Conservation (phyloP, 2,888 invertebrate genomes). For the Rhagium mordax region DNA sequence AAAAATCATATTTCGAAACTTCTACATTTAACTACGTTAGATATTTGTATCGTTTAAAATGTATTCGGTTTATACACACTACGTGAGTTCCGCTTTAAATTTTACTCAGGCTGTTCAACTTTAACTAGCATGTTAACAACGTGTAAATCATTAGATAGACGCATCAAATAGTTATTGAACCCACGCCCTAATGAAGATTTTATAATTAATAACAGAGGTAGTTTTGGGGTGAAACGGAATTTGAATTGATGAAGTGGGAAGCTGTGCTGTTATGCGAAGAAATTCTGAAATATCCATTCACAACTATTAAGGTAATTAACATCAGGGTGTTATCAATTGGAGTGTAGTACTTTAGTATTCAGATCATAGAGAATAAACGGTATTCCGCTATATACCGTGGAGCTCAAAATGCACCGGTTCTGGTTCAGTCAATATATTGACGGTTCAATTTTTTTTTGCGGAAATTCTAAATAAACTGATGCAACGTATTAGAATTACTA, state of each 20-base stretch:
- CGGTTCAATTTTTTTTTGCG: no score
- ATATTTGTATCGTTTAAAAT: background rate
- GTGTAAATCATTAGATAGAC: background rate
- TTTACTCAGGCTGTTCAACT: background rate
- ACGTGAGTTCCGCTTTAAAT: background rate
- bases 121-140: background rate
- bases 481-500: no score
- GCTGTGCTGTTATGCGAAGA: background rate
- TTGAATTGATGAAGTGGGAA: background rate
- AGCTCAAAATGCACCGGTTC: no score
- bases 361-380: background rate
- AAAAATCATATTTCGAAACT: no score
- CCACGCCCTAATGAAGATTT: background rate
- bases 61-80: background rate
- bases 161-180: constrained; percentile 1
- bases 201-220: background rate
- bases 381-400: no score
- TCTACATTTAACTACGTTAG: no score
- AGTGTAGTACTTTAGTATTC: background rate
- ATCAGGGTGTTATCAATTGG: background rate
- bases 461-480: no score
- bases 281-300: background rate
- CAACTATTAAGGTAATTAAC: background rate
- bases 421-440: no score
- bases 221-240: background rate